Conservation (phyloP, 1,140 invertebrate species). For the Ips typographus region DNA sequence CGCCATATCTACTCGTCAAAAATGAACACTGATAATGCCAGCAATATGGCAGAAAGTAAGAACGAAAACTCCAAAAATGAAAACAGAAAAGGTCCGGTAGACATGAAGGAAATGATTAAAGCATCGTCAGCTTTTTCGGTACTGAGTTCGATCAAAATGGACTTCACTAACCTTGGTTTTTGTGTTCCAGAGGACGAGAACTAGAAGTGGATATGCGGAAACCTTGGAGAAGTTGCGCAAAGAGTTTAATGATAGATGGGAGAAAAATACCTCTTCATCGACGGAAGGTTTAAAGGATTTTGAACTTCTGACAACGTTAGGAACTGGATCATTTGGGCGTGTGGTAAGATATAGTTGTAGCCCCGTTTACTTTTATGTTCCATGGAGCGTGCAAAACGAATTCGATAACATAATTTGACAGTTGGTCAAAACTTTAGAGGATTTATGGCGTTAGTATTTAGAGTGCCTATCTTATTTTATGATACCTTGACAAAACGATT, state of each 20-base stretch:
- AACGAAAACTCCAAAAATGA: too few relatives aligned
- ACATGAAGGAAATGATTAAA: conserved; percentile 26
- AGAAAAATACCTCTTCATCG: conserved; percentile 31
- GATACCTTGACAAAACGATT: too few relatives aligned
- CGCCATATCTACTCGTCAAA: too few relatives aligned
- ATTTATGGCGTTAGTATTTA: too few relatives aligned
- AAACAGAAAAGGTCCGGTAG: not conserved
- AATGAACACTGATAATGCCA: too few relatives aligned
- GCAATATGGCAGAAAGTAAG: too few relatives aligned
- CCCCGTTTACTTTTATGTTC: not conserved
- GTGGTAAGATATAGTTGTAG: conserved; percentile 56
- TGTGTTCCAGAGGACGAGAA: conserved; percentile 29
- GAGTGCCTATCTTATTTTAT: too few relatives aligned
- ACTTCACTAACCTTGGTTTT: not conserved
- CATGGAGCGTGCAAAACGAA: too few relatives aligned
- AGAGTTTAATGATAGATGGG: conserved; percentile 40
- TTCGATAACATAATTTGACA: too few relatives aligned
- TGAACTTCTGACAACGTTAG: conserved; percentile 59
- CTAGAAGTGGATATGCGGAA: conserved; percentile 33
- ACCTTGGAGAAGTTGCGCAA: conserved; percentile 37
- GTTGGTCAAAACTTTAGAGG: too few relatives aligned
- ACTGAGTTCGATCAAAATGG: not conserved
- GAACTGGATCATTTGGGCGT: conserved; percentile 87
- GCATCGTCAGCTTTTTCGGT: conserved; percentile 17
- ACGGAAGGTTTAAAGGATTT: conserved; percentile 36